Base-by-base conservation (phyloP, 1,140 invertebrate genomes). In the Lethrus apterus region DNA sequence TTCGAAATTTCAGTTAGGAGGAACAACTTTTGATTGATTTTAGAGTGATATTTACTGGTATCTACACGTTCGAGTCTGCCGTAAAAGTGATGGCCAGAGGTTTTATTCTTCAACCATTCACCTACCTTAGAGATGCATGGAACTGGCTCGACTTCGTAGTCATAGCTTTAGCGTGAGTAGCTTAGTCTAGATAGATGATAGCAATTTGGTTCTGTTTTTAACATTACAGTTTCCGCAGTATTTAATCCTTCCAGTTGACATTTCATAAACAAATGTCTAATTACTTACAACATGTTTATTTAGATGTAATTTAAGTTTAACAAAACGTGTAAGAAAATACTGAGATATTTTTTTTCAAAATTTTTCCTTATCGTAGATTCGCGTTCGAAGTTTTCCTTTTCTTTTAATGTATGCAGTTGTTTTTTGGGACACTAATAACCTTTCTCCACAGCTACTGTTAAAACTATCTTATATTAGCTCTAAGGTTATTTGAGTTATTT, bases 121-220 rank as follows among this genome's bases (percentile, higher is more conserved):
- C 94, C 78, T 98, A 98, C 86, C 89, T 98, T 83, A 87, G 94
- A 84, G 94, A 98, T 86, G 90, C 93, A 80, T 98, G 94, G 94
- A 98, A 98, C 84, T 98, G 93, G 93, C 84, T 98, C 78, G 94
- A 98, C 86, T 98, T 98, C 86, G 84, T 95, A 83, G 93, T 97
- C 77, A 96, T 98, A 83, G 81, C 91, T 80, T 89, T 95, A 89
- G 93, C 93, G 93, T 98, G 88, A 95, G 93, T 95, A 81, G 65
- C 48, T 26, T 29, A 42, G 23, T 4, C 18, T 42, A 42, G 40
- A 26, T 60, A 62, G 60, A 58, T 26, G n/a, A 48, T 52, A 58
- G 35, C 42, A 44, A 34, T 17, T 7, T 26, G 5, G 5, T 26
- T 26, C 24, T 7, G 24, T 40, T 40, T 40, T 40, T 17, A 21